Evolutionary conservation across 2,113 vertebrate species (phyloP).

Genomic region (Catharus minimus): DNA sequence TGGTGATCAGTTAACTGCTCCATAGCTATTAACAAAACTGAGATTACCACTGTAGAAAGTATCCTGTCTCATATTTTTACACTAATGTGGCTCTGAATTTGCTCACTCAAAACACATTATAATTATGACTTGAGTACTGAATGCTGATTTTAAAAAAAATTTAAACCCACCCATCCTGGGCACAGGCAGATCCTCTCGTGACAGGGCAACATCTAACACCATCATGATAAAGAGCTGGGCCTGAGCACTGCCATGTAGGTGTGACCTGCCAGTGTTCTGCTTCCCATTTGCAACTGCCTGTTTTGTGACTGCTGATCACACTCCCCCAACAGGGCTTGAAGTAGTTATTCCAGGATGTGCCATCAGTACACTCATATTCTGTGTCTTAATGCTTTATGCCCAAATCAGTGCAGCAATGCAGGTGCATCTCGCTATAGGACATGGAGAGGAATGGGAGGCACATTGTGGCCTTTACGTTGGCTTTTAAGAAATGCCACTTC

Average conservation of each 20-base stretch:
- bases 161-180: neutral
- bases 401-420: neutral
- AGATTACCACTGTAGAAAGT: neutral
- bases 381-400: neutral
- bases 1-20: neutral
- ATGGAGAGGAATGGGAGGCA: neutral
- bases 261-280: neutral
- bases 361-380: neutral
- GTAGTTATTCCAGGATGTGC: neutral
- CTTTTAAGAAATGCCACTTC: slow-evolving; percentile 29
- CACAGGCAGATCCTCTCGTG: neutral
- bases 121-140: neutral
- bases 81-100: neutral
- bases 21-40: neutral
- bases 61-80: neutral
- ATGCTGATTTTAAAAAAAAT: neutral
- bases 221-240: neutral
- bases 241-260: accelerated
- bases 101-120: neutral
- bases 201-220: neutral
- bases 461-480: neutral
- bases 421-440: neutral
- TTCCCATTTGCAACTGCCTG: neutral
- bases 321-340: neutral
- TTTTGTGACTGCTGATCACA: neutral